phyloP scores from a whole-genome alignment of 1,140 invertebrate species.

The Drosophila truncata region DNA sequence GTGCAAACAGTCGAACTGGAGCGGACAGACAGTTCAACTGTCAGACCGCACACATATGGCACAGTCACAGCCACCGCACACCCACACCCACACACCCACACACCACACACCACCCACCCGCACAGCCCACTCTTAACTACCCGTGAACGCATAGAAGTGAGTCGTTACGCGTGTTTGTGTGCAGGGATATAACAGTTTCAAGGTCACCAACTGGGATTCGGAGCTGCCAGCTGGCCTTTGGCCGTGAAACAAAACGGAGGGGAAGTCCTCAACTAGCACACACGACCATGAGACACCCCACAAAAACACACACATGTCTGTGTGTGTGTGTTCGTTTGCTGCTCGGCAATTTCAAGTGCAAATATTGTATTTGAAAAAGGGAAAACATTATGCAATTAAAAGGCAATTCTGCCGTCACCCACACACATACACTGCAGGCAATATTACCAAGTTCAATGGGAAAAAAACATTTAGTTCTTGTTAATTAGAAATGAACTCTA shows the following conservation, averaged over 20 bases:
- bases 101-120: not conserved
- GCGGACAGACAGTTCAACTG: constrained; percentile 39
- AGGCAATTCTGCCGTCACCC: constrained; percentile 62
- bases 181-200: constrained; percentile 47
- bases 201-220: constrained; percentile 40
- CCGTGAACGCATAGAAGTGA: constrained; percentile 27
- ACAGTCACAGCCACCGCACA: constrained; percentile 5
- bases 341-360: constrained; percentile 34
- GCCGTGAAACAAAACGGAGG: not conserved
- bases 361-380: constrained; percentile 46
- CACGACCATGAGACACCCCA: constrained; percentile 9
- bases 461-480: constrained; percentile 27
- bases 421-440: constrained; percentile 42
- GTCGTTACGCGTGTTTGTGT: constrained; percentile 31
- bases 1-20: constrained; percentile 73
- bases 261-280: constrained; percentile 3
- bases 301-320: not conserved
- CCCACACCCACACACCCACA: constrained; percentile 8
- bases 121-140: constrained; percentile 6
- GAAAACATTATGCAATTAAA: constrained; percentile 73
- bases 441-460: constrained; percentile 31
- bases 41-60: constrained; percentile 33
- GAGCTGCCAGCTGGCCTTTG: constrained; percentile 21
- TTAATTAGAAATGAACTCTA: not conserved
- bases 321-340: constrained; percentile 2